Conservation (phyloP, 2,888 invertebrate species). For the Drosophila prolongata region DNA sequence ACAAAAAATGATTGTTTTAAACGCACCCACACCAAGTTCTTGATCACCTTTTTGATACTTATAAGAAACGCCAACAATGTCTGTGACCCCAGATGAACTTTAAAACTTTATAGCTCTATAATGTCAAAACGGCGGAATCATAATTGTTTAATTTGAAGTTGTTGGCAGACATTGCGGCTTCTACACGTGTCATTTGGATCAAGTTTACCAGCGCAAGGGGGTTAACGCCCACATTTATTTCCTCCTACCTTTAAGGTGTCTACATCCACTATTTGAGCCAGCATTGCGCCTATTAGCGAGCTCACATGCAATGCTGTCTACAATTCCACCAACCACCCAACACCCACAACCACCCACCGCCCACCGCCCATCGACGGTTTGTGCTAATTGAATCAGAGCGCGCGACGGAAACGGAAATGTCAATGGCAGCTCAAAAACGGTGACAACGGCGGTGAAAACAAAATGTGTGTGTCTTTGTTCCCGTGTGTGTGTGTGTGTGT, state of each 20-base stretch:
- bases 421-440: conserved; percentile 77
- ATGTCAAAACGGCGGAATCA: conserved; percentile 8
- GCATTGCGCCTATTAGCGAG: conserved; percentile 24
- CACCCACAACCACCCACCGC: neutral
- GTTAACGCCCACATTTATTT: neutral
- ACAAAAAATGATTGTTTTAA: no score
- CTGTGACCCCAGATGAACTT: neutral
- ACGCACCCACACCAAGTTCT: no score
- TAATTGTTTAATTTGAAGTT: conserved; percentile 35
- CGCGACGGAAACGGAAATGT: conserved; percentile 73
- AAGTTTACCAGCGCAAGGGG: neutral
- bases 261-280: conserved; percentile 14
- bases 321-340: conserved; percentile 5
- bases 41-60: neutral
- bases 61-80: neutral
- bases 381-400: conserved; percentile 71
- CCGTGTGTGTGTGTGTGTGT: neutral
- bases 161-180: conserved; percentile 15
- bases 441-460: conserved; percentile 48
- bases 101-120: conserved; percentile 11
- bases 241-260: conserved; percentile 11
- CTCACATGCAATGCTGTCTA: conserved; percentile 21
- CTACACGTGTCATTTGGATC: conserved; percentile 20
- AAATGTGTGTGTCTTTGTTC: conserved; percentile 27
- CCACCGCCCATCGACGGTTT: conserved; percentile 47